Evolutionary conservation across 2,797 vertebrate species (phyloP).

Genomic region (Anguilla anguilla): DNA sequence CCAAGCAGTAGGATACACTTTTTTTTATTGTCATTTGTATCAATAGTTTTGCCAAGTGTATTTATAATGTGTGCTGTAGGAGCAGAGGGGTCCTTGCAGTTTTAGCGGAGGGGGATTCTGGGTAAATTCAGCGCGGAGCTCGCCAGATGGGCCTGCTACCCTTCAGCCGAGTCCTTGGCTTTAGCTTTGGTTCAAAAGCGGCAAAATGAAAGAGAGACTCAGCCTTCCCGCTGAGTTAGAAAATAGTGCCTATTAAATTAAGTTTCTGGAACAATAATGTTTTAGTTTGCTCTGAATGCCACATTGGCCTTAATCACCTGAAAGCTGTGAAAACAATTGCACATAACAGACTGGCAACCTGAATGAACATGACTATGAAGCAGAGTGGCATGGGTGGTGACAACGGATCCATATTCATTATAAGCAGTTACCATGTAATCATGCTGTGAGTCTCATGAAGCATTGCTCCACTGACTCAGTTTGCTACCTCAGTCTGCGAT

Average conservation of each 20-base stretch:
- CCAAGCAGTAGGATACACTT: conserved; percentile 28
- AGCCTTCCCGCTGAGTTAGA: not conserved
- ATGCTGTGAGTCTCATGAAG: conserved; percentile 27
- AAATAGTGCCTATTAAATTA: conserved; percentile 1
- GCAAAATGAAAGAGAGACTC: not conserved
- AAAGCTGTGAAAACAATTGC: not conserved
- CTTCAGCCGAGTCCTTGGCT: conserved; percentile 22
- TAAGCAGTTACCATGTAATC: not conserved
- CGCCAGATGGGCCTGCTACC: conserved; percentile 6
- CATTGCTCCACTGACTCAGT: conserved; percentile 18
- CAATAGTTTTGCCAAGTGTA: conserved; percentile 37
- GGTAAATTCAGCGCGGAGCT: conserved; percentile 2
- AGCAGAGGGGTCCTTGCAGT: conserved; percentile 36
- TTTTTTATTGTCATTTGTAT: conserved; percentile 42
- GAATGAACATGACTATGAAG: not conserved
- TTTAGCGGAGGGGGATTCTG: conserved; percentile 26
- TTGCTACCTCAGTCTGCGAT: conserved; percentile 37
- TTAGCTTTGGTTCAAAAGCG: conserved; percentile 33
- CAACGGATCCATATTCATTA: not conserved
- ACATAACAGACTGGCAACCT: not conserved
- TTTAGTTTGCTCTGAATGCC: not conserved
- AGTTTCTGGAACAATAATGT: not conserved
- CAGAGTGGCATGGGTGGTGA: no score
- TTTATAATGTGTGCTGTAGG: not conserved
- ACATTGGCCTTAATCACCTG: not conserved